Evolutionary conservation across 2,113 vertebrate species (phyloP), one percentile per base, ranked within the genome.

Genomic region (Clarias batrachus): DNA sequence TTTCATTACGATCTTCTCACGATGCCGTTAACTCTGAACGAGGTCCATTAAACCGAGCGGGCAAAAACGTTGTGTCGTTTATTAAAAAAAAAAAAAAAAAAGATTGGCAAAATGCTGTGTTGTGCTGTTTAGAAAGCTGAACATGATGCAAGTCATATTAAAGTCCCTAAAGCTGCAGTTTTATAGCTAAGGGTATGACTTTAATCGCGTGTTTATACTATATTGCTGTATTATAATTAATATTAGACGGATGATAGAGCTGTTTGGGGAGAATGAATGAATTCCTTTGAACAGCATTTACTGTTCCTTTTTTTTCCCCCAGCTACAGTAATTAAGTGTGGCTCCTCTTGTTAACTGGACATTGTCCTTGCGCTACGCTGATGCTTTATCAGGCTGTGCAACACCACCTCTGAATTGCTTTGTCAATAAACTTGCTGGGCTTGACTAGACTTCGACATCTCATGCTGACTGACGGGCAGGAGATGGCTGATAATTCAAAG

Each of bases 401-500:
- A 96, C 95, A 97, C 98, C 96, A 96, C 94, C 90, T 93, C 93
- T 91, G 92, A 95, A 97, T 98, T 97, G 97, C 96, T 98, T 97
- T 97, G 97, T 97, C 97, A 97, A 98, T 98, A 99, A 96, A 82
- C 93, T 89, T 92, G 93, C 94, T 92, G 96, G 93, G 93, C 93
- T 95, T 96, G 96, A 97, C 97, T 96, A 96, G 94, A 95, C 95
- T 96, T 84, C 66, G 81, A 77, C 89, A 88, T 86, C 87, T 89
- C 94, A 81, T 92, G 80, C 93, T 97, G 97, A 98, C 93, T 97
- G 98, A 97, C 97, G 97, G 96, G 92, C 92, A 95, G 94, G 94
- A 98, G 96, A 98, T 98, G 96, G 96, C 94, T 96, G 97, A 97
- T 99, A 99, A 98, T 97, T 97, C 96, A 96, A 97, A 98, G 97